Conservation (phyloP, 2,113 vertebrate genomes). For the Stigmatopora nigra region DNA sequence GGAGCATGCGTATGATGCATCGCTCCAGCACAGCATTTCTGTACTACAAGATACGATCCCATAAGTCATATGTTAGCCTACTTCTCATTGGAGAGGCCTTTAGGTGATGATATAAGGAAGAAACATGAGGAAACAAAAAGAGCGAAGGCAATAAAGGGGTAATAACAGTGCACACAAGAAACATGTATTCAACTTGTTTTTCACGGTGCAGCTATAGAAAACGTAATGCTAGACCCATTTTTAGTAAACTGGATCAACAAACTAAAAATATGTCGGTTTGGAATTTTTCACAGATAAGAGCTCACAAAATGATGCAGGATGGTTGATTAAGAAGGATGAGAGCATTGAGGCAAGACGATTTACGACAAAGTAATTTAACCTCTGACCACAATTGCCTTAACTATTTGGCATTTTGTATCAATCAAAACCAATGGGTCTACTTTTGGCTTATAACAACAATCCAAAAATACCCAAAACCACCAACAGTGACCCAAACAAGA, state of each 20-base stretch:
- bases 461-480: neutral
- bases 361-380: neutral
- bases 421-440: neutral
- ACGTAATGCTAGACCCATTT: neutral
- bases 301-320: neutral
- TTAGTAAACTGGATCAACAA: neutral
- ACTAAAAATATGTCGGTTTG: neutral
- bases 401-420: neutral
- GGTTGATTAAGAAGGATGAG: neutral
- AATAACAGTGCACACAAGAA: neutral
- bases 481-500: neutral
- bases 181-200: neutral
- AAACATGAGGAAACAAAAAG: neutral
- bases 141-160: neutral
- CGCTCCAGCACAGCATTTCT: conserved; percentile 47
- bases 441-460: neutral
- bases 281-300: neutral
- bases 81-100: conserved; percentile 42
- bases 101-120: conserved; percentile 30
- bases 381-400: neutral
- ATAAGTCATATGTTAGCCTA: conserved; percentile 49
- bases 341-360: neutral
- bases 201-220: neutral
- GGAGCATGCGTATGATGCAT: conserved; percentile 26
- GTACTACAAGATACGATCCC: conserved; percentile 55